These are phyloP conservation scores for Aphis craccivora DNA, from an alignment of 1,140 invertebrate species.

Conservation along the genomic window DNA sequence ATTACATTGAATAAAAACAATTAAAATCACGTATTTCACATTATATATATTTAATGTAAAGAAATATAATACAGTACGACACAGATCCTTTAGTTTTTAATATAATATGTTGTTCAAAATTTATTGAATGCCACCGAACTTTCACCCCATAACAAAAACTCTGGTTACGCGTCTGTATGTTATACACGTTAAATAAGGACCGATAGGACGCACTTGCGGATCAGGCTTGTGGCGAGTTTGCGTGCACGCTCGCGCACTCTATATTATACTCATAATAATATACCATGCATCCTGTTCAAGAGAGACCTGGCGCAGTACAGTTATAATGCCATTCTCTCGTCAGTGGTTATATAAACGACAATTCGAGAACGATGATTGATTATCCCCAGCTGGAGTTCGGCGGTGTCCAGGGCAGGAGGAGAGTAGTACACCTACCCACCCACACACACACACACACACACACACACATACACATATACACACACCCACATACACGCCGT, in stretches of 20 bases:
- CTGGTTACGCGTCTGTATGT: neutral
- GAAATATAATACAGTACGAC: no score
- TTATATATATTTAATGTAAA: no score
- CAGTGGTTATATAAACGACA: slow-evolving; percentile 44
- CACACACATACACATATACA: no score
- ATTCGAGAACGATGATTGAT: slow-evolving; percentile 54
- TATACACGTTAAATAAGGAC: neutral
- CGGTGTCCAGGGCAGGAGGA: neutral
- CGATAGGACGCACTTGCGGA: neutral
- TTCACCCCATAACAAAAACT: neutral
- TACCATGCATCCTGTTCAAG: neutral
- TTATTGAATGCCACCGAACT: neutral
- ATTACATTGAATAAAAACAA: no score
- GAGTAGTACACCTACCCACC: no score
- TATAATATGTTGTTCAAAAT: neutral
- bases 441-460: no score
- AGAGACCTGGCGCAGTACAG: slow-evolving; percentile 56
- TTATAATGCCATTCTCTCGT: slow-evolving; percentile 51
- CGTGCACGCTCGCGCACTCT: neutral
- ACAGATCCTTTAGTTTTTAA: neutral
- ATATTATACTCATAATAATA: neutral
- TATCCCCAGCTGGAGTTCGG: neutral
- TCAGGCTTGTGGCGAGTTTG: neutral
- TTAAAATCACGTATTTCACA: no score
- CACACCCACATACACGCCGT: no score